Evolutionary conservation across 1,140 invertebrate genomes (phyloP).

Genomic region (Aphelenchoides besseyi): DNA sequence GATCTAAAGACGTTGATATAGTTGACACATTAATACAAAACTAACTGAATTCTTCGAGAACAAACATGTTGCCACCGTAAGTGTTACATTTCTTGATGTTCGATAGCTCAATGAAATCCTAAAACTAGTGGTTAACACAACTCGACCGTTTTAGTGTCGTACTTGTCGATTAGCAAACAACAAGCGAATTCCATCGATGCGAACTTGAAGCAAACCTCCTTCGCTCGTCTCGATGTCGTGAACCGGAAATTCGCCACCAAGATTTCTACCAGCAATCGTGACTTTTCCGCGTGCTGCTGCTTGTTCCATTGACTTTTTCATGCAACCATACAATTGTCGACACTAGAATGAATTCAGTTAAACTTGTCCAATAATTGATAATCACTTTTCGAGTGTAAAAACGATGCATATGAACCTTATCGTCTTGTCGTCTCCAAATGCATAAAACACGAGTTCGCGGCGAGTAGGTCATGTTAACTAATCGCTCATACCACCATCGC

Average conservation of each 20-base stretch:
- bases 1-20: slow-evolving; percentile 73
- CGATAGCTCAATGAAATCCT: slow-evolving; percentile 98
- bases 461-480: slow-evolving; percentile 98
- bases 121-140: slow-evolving; percentile 67
- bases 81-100: slow-evolving; percentile 96
- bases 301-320: slow-evolving; percentile 96
- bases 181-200: slow-evolving; percentile 96
- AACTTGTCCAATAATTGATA: neutral
- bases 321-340: slow-evolving; percentile 94
- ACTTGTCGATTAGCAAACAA: slow-evolving; percentile 99
- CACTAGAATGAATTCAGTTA: slow-evolving; percentile 71
- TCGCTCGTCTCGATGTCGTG: slow-evolving; percentile 92
- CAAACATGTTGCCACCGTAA: slow-evolving; percentile 95
- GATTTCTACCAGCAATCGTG: slow-evolving; percentile 68
- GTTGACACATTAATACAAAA: slow-evolving; percentile 60
- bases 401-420: slow-evolving; percentile 80
- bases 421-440: slow-evolving; percentile 73
- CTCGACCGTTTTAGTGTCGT: slow-evolving; percentile 51
- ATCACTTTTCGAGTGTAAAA: slow-evolving; percentile 96
- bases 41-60: slow-evolving; percentile 98
- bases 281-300: slow-evolving; percentile 78
- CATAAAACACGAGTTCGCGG: slow-evolving; percentile 88
- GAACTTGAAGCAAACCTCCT: slow-evolving; percentile 93
- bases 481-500: slow-evolving; percentile 93
- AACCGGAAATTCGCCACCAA: slow-evolving; percentile 96